phyloP scores from a whole-genome alignment of 1,140 invertebrate genomes.

The Choristoneura fumiferana region DNA sequence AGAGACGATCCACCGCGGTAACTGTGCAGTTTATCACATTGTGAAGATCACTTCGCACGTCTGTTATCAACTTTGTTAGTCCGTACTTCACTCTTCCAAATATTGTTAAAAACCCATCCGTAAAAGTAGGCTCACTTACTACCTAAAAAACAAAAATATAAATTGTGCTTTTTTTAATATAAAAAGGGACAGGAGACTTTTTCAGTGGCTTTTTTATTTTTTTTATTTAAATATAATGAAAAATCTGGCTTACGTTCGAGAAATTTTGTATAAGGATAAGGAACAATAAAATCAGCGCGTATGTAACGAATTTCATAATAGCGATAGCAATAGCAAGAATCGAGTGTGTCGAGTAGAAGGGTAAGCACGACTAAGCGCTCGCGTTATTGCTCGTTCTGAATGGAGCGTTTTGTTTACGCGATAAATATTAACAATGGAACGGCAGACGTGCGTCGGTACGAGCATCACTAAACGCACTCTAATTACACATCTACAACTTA shows the following conservation, averaged over 20 bases:
- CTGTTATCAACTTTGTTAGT: slow-evolving; percentile 31
- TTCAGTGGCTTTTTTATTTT: too few relatives aligned
- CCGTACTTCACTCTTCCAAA: slow-evolving; percentile 22
- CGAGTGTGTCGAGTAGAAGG: neutral
- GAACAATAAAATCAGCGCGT: neutral
- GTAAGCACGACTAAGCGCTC: slow-evolving; percentile 3
- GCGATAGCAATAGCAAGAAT: neutral
- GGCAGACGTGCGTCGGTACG: slow-evolving; percentile 3
- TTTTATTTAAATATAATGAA: neutral
- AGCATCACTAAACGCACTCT: slow-evolving; percentile 9
- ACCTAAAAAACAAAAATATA: neutral
- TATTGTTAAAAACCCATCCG: slow-evolving; percentile 13
- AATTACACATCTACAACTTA: slow-evolving; percentile 5
- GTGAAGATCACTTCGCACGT: slow-evolving; percentile 34
- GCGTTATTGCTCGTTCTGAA: slow-evolving; percentile 8
- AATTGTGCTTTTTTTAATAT: too few relatives aligned
- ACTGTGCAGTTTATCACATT: slow-evolving; percentile 33
- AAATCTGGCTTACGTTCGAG: neutral
- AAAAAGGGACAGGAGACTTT: too few relatives aligned
- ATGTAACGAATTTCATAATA: slow-evolving; percentile 8
- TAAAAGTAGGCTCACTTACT: neutral
- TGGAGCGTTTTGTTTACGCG: slow-evolving; percentile 1
- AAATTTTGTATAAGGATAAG: neutral
- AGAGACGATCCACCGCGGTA: slow-evolving; percentile 31
- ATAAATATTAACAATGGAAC: slow-evolving; percentile 15